Evolutionary conservation across 1,140 invertebrate species (phyloP).

Genomic region (Palaemon carinicauda): DNA sequence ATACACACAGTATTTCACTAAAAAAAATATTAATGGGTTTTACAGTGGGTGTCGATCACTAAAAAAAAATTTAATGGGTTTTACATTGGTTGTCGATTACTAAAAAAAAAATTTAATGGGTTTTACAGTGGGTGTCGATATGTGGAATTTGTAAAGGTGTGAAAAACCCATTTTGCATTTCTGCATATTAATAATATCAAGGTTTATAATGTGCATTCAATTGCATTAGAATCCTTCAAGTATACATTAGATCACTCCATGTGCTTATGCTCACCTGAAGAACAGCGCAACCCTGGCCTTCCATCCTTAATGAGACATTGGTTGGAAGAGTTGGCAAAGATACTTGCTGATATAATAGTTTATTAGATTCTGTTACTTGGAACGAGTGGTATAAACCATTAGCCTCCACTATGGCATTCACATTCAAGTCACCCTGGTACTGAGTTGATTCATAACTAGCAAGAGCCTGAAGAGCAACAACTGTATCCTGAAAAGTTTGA

Average conservation of each 20-base stretch:
- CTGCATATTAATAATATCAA: too few species aligned
- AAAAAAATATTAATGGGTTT: not conserved
- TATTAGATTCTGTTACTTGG: constrained; percentile 3
- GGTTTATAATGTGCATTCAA: too few species aligned
- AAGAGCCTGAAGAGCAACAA: constrained; percentile 74
- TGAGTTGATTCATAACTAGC: constrained; percentile 60
- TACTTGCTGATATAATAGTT: not conserved
- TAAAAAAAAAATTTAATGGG: too few species aligned
- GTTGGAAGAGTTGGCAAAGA: constrained; percentile 5
- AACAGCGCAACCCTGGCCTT: not conserved
- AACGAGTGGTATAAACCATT: not conserved
- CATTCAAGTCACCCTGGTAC: not conserved
- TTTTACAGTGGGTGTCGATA: too few species aligned
- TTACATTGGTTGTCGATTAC: too few species aligned
- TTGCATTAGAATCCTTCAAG: too few species aligned
- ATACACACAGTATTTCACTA: too few species aligned
- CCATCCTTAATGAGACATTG: not conserved
- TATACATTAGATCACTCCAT: too few species aligned
- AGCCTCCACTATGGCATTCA: constrained; percentile 1
- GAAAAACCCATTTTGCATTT: too few species aligned
- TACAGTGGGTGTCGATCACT: not conserved
- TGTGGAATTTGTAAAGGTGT: too few species aligned
- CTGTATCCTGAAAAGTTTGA: constrained; percentile 75
- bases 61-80: too few species aligned
- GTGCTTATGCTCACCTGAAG: too few species aligned